Evolutionary conservation across 2,797 vertebrate species (phyloP), one percentile per base, ranked within the genome.

Genomic region (Neoniphon sammara): DNA sequence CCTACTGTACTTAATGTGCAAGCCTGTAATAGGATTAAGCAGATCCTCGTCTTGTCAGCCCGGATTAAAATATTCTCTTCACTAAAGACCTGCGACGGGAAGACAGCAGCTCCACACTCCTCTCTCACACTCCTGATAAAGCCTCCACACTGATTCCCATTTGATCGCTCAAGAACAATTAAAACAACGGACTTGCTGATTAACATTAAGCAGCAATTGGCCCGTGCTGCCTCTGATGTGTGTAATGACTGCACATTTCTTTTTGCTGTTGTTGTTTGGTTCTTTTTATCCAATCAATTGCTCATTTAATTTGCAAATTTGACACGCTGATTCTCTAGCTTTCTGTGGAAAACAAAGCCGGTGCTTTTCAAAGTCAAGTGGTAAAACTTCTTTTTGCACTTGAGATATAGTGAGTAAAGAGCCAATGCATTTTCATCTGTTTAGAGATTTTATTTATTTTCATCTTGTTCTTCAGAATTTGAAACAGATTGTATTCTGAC

Each of bases 1-100:
- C 70, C 70, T 85, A 88, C 91, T 91, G 91, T 92, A 91, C 89
- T 91, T 92, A 93, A 90, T 88, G 86, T 85, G 82, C 81, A 78
- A 87, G 82, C 90, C 78, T 85, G 79, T 94, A 94, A 94, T 92
- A 88, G 92, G 94, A 95, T 94, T 94, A 92, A 84, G 85, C 77
- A 87, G 91, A 91, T 93, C 89, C 88, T 87, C 79, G 70, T 88
- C 86, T 91, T 93, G 93, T 94, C 91, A 92, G 89, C 71, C 71
- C 73, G 89, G 91, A 93, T 94, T 94, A 91, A 93, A 92, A 93
- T 91, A 92, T 91, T 88, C 85, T 82, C 85, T 78, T 59, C 65
- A 75, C 87, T 89, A 87, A 92, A 93, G 85, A 90, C 87, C 83
- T 84, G 83, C 46, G 66, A 87, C 73, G 39, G 65, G 34, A 80